A percentile compares a stretch with the other conserved stretches of the same genome.
Conservation (phyloP, 1,140 invertebrate genomes). For the Diuraphis noxia region DNA sequence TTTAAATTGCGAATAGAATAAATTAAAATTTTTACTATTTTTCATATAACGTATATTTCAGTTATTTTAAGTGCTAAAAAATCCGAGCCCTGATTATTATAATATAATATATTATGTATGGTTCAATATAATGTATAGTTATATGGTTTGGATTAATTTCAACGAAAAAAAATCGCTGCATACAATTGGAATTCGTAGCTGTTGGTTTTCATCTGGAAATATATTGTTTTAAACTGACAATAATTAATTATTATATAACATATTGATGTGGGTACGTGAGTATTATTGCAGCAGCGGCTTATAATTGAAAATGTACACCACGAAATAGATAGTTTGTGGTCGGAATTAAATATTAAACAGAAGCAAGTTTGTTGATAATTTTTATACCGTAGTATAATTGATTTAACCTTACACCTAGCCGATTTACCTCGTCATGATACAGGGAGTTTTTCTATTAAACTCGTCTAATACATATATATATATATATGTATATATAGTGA, state of each 20-base stretch:
- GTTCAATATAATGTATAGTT: too few species aligned
- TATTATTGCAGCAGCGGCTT: too few species aligned
- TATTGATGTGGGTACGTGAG: too few species aligned
- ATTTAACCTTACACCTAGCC: not conserved
- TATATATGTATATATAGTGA: too few species aligned
- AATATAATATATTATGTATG: too few species aligned
- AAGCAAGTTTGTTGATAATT: not conserved
- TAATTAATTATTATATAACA: not conserved
- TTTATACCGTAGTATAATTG: not conserved
- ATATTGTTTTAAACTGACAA: not conserved
- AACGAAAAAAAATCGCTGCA: not conserved
- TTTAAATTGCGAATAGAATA: too few species aligned
- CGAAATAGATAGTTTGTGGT: not conserved
- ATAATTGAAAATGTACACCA: not conserved
- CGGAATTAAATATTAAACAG: not conserved
- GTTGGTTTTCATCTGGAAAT: not conserved
- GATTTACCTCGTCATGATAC: not conserved
- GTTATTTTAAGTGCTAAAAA: too few species aligned
- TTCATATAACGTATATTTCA: too few species aligned
- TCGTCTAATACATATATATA: not conserved
- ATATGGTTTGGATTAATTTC: not conserved
- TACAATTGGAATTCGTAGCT: not conserved
- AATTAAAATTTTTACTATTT: too few species aligned
- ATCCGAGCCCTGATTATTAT: too few species aligned
- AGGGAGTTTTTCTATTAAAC: not conserved